Evolutionary conservation across 2,888 invertebrate species (phyloP), one percentile per base, ranked within the genome.

Genomic region (Drosophila neonasuta): DNA sequence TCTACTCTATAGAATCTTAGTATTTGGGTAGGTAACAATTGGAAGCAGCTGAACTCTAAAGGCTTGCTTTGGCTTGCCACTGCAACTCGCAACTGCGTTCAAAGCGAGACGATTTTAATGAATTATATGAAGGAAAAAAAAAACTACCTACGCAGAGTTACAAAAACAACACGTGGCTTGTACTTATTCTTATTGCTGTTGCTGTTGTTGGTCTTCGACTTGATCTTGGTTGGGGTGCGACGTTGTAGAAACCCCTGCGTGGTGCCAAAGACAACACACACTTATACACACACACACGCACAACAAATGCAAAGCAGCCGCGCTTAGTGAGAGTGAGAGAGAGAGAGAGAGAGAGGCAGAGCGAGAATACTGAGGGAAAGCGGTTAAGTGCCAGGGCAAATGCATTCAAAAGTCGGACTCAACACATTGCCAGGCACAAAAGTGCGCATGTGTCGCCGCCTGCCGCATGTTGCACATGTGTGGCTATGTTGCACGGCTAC

Each of bases 381-480:
- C 79, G 65, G 55, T 78, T 70, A 77, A 74, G 80, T 82, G 73
- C 62, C 51, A 6, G 24, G 17, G 46, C 45, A 20, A 55, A 20
- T 29, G 56, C 60, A 48, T 48, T 48, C 64, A 75, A 36, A 36
- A 86, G 84, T 70, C 79, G 61, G 86, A 78, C 80, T 86, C 85
- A 74, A 75, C 61, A 69, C 71, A 84, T 73, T 80, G 78, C 66
- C 68, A 24, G 24, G 24, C 24, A 60, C 39, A 30, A 17, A 39
- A 20, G 51, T 39, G 72, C 65, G 67, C 68, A 64, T 71, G 62
- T 70, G 68, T 67, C 64, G 77, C 78, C 87, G 86, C 80, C 86
- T 87, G 77, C 80, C 87, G 86, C 80, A 87, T 85, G 85, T 86
- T 87, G 85, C 85, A 87, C 85, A 85, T 78, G 77, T 85, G 85